Percentiles rank a stretch among this genome's conserved stretches.
Evolutionary conservation across 2,888 invertebrate species (phyloP).

Genomic region (Spisula solida): DNA sequence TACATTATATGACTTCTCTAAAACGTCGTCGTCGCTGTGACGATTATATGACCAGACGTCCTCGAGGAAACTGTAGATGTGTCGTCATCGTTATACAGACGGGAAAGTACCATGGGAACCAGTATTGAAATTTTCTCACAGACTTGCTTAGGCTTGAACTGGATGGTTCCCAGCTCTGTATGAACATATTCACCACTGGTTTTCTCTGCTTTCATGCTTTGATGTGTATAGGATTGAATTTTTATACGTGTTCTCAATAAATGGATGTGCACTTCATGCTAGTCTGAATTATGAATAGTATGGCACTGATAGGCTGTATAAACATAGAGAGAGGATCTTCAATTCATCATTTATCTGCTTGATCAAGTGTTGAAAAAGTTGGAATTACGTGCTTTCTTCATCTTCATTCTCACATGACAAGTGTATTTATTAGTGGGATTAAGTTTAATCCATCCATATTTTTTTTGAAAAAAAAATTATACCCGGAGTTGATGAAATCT

Average conservation of each 20-base stretch:
- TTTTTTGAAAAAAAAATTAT: too few species aligned
- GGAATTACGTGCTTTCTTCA: constrained; percentile 7
- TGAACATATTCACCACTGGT: neutral
- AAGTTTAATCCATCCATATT: neutral
- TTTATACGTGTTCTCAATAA: neutral
- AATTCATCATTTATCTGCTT: neutral
- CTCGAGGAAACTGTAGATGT: neutral
- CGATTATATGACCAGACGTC: neutral
- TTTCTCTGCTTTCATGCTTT: neutral
- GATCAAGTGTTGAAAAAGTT: neutral
- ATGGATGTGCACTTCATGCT: neutral
- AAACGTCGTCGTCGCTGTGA: neutral
- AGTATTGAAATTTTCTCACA: neutral
- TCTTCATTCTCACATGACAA: neutral
- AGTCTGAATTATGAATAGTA: neutral
- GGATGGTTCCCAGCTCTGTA: neutral
- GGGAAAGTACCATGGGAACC: neutral
- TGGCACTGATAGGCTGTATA: neutral
- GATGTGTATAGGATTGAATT: neutral
- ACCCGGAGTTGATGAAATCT: neutral
- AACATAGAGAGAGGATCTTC: neutral
- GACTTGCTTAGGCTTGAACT: neutral
- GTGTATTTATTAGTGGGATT: neutral
- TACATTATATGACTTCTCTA: neutral
- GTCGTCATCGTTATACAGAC: neutral